These are phyloP conservation scores for Nasonia giraulti DNA, from an alignment of 1,140 invertebrate species.

Conservation along the genomic window DNA sequence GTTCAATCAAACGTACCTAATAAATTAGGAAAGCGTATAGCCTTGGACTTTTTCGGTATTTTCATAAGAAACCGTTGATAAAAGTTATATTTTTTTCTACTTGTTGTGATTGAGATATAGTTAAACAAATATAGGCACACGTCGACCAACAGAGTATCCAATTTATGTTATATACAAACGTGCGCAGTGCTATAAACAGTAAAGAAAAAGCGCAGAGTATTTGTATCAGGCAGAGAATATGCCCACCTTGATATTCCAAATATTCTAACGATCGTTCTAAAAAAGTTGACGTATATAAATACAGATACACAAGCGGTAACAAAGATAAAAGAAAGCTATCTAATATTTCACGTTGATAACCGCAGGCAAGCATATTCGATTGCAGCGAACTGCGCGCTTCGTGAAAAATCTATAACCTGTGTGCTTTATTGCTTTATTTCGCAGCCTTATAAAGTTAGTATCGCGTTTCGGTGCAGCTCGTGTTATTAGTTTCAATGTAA, in stretches of 20 bases:
- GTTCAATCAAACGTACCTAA: too few relatives aligned
- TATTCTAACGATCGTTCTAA: background rate
- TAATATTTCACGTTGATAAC: background rate
- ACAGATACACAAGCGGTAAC: background rate
- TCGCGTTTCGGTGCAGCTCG: background rate
- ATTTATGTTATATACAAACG: background rate
- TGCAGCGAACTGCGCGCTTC: background rate
- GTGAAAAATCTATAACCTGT: background rate
- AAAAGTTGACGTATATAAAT: background rate
- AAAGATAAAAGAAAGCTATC: background rate
- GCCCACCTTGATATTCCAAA: background rate
- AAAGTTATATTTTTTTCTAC: background rate
- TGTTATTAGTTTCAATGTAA: too few relatives aligned
- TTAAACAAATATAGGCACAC: background rate
- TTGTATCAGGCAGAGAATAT: background rate
- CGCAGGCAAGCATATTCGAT: background rate
- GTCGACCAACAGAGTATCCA: background rate
- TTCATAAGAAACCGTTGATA: background rate
- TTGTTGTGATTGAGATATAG: background rate
- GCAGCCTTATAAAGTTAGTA: background rate
- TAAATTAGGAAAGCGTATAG: too few relatives aligned
- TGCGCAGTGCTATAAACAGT: background rate
- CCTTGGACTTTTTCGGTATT: background rate
- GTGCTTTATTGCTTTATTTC: background rate
- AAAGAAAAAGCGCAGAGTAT: background rate